A percentile compares a stretch with the other conserved stretches of the same genome.
Evolutionary conservation across 2,797 vertebrate species (phyloP).

Genomic region (Chrysocyon brachyurus): DNA sequence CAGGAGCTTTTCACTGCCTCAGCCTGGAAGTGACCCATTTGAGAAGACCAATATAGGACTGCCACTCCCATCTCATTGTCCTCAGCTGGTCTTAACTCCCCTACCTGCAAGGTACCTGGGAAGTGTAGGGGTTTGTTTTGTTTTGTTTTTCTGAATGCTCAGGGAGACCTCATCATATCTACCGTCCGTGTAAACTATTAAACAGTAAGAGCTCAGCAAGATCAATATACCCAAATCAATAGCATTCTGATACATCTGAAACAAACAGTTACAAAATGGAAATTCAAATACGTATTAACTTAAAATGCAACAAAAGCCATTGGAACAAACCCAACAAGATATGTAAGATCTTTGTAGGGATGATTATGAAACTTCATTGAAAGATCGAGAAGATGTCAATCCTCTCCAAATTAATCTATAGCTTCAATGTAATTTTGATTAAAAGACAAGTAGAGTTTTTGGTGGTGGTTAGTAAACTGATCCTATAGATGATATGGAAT

Average conservation of each 20-base stretch:
- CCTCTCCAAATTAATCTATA: conserved; percentile 18
- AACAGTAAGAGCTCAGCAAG: conserved; percentile 24
- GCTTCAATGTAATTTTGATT: conserved; percentile 3
- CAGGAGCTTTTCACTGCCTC: neutral
- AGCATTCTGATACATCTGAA: neutral
- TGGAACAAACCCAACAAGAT: conserved; percentile 38
- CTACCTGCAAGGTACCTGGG: neutral
- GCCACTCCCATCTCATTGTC: neutral
- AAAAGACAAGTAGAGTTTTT: neutral
- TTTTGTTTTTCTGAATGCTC: neutral
- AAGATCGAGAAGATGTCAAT: neutral
- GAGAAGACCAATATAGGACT: neutral
- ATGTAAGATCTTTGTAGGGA: neutral
- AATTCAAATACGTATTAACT: conserved; percentile 27
- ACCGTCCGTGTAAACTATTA: neutral
- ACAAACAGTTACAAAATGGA: conserved; percentile 20
- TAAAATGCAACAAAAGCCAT: conserved; percentile 50
- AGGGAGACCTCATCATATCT: neutral
- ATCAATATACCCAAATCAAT: neutral
- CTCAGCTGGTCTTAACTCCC: neutral
- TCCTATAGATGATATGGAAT: neutral
- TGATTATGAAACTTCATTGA: conserved; percentile 22
- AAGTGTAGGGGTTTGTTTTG: neutral
- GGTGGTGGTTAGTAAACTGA: conserved; percentile 19
- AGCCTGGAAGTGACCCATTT: neutral